Evolutionary conservation across 1,140 invertebrate genomes (phyloP).

Genomic region (Drosophila repleta): DNA sequence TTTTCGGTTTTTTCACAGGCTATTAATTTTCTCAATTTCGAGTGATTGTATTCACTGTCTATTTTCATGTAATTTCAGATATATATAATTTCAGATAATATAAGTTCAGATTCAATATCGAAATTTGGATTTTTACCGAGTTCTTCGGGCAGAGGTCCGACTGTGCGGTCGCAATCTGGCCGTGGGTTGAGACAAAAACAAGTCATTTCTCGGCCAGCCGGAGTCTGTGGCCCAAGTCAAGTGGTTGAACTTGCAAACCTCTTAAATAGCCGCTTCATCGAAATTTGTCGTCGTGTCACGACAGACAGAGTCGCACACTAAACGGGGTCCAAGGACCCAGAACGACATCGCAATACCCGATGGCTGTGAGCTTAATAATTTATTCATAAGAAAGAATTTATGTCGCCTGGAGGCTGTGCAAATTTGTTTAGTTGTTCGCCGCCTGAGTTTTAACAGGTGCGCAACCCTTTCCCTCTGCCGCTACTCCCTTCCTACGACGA

Average conservation of each 20-base stretch:
- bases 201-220: conserved; percentile 15
- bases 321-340: conserved; percentile 1
- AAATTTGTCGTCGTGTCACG: conserved; percentile 14
- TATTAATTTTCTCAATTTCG: too few species aligned
- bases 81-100: too few species aligned
- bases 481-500: too few species aligned
- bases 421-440: conserved; percentile 63
- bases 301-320: not conserved
- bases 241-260: conserved; percentile 26
- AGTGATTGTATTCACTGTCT: too few species aligned
- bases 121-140: too few species aligned
- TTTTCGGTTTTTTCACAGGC: too few species aligned
- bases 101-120: too few species aligned
- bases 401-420: conserved; percentile 63
- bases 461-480: not conserved
- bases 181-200: conserved; percentile 7
- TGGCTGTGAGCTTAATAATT: conserved; percentile 57
- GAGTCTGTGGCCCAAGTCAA: conserved; percentile 35
- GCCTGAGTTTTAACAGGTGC: conserved; percentile 34
- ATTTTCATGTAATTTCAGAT: too few species aligned
- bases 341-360: conserved; percentile 18
- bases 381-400: conserved; percentile 78
- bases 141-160: too few species aligned
- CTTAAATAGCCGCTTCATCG: conserved; percentile 22
- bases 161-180: conserved; percentile 17